Base-by-base conservation (phyloP, 2,113 vertebrate species). In the Charina bottae region DNA sequence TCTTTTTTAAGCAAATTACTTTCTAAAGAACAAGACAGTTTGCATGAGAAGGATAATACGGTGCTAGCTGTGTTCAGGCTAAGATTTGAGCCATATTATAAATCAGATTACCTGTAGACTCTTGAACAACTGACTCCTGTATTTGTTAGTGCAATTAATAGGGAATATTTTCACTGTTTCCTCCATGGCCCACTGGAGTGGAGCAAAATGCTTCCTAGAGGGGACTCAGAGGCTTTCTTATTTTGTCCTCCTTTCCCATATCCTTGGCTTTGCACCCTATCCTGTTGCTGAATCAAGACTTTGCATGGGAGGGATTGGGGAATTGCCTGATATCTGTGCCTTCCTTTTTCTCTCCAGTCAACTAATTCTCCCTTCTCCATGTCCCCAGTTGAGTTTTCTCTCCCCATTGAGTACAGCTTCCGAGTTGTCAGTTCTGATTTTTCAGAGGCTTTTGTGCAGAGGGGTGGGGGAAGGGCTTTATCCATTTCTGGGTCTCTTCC, bases 381-480 rank as follows among this genome's bases (percentile, higher is more conserved):
- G 6, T 62, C 59, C 37, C 49, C 84, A 87, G 26, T 62, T 60
- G 87, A 84, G 91, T 49, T 62, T 89, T 62, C 55, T 83, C 28
- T 83, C 55, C 62, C 85, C 33, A 10, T 17, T 89, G 91, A 92
- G 68, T 88, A 84, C 55, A 92, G 72, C 58, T 89, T 89, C 90
- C 15, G n/a, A 92, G 46, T 89, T 92, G 91, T 92, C 91, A 92
- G 91, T 78, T 92, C 91, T 89, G 56, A 92, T 92, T 89, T 92
- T 92, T 89, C 87, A 89, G 49, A 89, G 87, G 91, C 91, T 92
- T 64, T 89, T 89, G 55, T 89, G 87, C 53, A 54, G 85, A 84
- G 91, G 72, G 55, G 33, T 92, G 91, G 87, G 91, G 91, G 91
- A 89, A 89, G 87, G 87, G 87, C 68, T 53, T 64, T 78, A 28